These are phyloP conservation scores for Callithrix jacchus DNA, from an alignment of 2,113 vertebrate genomes.

Conservation along the genomic window DNA sequence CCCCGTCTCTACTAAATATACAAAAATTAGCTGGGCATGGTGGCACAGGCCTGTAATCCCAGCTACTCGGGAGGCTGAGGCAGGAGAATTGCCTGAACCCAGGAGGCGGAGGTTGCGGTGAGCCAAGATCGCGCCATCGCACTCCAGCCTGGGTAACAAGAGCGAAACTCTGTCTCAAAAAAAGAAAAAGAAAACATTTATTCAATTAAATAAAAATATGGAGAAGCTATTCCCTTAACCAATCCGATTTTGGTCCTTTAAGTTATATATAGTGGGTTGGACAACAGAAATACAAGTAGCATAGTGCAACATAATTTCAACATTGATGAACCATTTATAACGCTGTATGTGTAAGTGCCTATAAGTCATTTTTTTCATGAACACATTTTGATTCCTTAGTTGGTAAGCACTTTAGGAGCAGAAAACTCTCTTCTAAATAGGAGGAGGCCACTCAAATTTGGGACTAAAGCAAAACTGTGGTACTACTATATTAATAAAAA, in stretches of 20 bases:
- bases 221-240: background rate
- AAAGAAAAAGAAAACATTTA: background rate
- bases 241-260: slow-evolving; percentile 12
- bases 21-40: no score
- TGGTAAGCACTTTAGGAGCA: background rate
- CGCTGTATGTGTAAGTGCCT: background rate
- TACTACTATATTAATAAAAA: slow-evolving; percentile 43
- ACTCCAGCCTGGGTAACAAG: no score
- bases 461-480: slow-evolving; percentile 7
- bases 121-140: no score
- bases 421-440: background rate
- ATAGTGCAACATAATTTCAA: slow-evolving; percentile 18
- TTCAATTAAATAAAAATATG: background rate
- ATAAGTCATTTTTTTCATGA: background rate
- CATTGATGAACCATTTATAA: background rate
- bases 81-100: no score
- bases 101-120: no score
- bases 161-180: no score
- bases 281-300: background rate
- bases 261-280: background rate
- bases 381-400: slow-evolving; percentile 10
- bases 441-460: background rate
- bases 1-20: no score
- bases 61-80: no score
- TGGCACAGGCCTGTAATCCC: no score